These are phyloP conservation scores for Aphelocoma californica DNA, from an alignment of 2,797 vertebrate genomes.

Conservation along the genomic window DNA sequence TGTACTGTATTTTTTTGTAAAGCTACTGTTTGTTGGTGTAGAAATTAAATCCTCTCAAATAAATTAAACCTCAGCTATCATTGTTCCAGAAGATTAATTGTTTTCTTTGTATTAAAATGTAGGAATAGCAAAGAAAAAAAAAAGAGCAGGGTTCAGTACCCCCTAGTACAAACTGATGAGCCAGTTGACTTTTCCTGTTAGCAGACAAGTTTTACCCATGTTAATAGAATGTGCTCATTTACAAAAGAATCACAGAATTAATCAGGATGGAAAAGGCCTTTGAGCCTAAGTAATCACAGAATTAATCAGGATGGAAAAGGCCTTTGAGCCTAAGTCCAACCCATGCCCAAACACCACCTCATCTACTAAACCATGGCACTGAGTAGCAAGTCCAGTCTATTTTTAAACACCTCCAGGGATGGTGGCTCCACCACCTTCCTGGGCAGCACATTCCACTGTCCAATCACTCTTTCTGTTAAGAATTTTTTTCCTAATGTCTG, in stretches of 20 bases:
- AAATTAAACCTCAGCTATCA: neutral
- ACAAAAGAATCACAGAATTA: neutral
- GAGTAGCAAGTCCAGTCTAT: no score
- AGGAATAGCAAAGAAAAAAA: neutral
- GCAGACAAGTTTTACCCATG: neutral
- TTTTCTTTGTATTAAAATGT: neutral
- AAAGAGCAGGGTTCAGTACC: neutral
- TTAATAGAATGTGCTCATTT: neutral
- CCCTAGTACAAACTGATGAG: neutral
- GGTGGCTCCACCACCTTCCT: neutral
- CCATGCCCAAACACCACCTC: neutral
- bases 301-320: neutral
- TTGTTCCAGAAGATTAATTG: neutral
- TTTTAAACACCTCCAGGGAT: neutral
- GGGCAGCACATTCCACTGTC: neutral
- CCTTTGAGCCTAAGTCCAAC: neutral
- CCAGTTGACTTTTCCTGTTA: neutral
- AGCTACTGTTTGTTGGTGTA: neutral
- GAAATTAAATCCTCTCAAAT: neutral
- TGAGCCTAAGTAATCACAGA: neutral
- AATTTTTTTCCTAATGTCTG: neutral
- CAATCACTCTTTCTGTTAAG: neutral
- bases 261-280: neutral
- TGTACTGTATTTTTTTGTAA: neutral
- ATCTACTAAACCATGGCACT: neutral